phyloP scores from a whole-genome alignment of 2,888 invertebrate genomes.

The Malthinus seriepunctatus region DNA sequence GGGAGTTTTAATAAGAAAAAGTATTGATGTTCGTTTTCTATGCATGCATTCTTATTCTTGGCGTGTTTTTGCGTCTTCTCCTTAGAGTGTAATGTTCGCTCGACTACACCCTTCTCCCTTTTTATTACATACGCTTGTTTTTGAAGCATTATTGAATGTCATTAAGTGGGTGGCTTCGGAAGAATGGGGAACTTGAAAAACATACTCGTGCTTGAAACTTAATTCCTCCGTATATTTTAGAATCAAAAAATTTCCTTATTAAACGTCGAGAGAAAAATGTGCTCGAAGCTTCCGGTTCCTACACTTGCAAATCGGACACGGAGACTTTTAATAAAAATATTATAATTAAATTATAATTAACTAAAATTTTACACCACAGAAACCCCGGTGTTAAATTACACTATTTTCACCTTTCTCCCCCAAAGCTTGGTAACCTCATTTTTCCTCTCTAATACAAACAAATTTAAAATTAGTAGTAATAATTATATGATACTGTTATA shows the following conservation, averaged over 20 bases:
- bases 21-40: constrained; percentile 56
- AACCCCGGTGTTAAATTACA: too few species aligned
- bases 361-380: too few species aligned
- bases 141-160: constrained; percentile 30
- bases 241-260: not conserved
- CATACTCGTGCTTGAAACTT: constrained; percentile 27
- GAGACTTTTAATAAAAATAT: too few species aligned
- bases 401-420: too few species aligned
- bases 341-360: too few species aligned
- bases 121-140: constrained; percentile 33
- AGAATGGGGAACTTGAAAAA: constrained; percentile 28
- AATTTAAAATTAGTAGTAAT: constrained; percentile 1
- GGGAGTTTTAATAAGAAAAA: constrained; percentile 56
- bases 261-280: not conserved
- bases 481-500: not conserved
- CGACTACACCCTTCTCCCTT: constrained; percentile 37
- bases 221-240: constrained; percentile 13
- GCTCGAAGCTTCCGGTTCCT: not conserved
- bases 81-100: constrained; percentile 28
- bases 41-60: constrained; percentile 54
- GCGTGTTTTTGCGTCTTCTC: constrained; percentile 42
- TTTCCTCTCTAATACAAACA: not conserved
- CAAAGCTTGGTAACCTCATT: too few species aligned
- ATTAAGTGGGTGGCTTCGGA: constrained; percentile 31
- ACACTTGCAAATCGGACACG: too few species aligned